Evolutionary conservation across 1,140 invertebrate species (phyloP).

Genomic region (Leptinotarsa defecta): DNA sequence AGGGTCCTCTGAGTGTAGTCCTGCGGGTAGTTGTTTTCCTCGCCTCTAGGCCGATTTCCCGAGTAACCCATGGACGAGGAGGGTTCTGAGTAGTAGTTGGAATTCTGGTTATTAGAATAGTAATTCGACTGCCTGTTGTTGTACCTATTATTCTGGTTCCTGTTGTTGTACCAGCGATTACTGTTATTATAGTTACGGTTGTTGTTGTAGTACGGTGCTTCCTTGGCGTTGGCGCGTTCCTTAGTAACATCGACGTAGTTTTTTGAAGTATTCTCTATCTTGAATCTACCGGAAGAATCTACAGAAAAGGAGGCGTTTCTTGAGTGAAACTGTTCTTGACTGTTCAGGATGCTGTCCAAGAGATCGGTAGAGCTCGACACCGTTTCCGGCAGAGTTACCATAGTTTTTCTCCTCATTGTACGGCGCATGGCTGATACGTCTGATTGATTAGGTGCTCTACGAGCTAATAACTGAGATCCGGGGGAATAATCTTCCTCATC

Average conservation of each 20-base stretch:
- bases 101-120: neutral
- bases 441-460: slow-evolving; percentile 56
- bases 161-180: neutral
- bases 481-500: slow-evolving; percentile 58
- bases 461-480: slow-evolving; percentile 52
- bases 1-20: slow-evolving; percentile 48
- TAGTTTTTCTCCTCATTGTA: slow-evolving; percentile 59
- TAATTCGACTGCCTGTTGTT: slow-evolving; percentile 11
- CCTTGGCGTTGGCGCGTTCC: slow-evolving; percentile 5
- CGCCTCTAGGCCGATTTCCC: neutral
- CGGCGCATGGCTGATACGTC: slow-evolving; percentile 55
- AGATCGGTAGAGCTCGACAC: slow-evolving; percentile 62
- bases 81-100: slow-evolving; percentile 9
- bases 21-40: slow-evolving; percentile 46
- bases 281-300: slow-evolving; percentile 50
- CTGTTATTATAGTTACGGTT: slow-evolving; percentile 4
- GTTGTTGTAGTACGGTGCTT: slow-evolving; percentile 17
- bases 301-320: slow-evolving; percentile 66
- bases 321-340: slow-evolving; percentile 75
- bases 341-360: slow-evolving; percentile 73
- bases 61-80: slow-evolving; percentile 11
- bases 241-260: slow-evolving; percentile 20
- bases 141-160: slow-evolving; percentile 3
- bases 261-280: slow-evolving; percentile 35
- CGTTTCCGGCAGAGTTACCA: slow-evolving; percentile 50